phyloP scores from a whole-genome alignment of 1,140 invertebrate species.

The Drosophila carrolli region DNA sequence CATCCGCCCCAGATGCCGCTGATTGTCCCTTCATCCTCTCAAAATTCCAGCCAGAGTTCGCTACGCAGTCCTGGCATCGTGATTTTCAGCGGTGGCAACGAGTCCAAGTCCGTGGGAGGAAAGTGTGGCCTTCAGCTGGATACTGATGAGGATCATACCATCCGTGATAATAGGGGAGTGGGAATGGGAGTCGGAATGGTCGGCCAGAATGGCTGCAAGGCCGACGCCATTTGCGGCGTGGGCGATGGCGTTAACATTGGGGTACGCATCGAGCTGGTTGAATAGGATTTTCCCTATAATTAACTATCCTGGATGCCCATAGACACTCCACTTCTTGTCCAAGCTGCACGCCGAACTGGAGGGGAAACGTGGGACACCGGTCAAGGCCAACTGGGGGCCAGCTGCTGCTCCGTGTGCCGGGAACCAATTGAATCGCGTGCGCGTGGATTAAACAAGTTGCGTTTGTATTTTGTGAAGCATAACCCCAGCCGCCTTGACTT shows the following conservation, averaged over 20 bases:
- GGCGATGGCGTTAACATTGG: slow-evolving; percentile 58
- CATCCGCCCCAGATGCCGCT: slow-evolving; percentile 1
- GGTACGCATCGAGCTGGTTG: slow-evolving; percentile 39
- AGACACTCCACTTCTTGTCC: slow-evolving; percentile 19
- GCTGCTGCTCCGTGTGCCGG: slow-evolving; percentile 5
- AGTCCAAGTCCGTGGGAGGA: not conserved
- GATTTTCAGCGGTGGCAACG: slow-evolving; percentile 15
- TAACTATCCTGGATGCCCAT: not conserved
- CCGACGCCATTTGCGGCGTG: slow-evolving; percentile 46
- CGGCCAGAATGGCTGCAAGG: slow-evolving; percentile 22
- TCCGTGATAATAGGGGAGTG: not conserved
- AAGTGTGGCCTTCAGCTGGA: slow-evolving; percentile 22
- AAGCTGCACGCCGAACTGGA: slow-evolving; percentile 7
- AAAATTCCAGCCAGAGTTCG: not conserved
- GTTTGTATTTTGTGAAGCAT: slow-evolving; percentile 62
- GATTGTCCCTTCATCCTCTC: not conserved
- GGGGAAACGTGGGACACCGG: not conserved
- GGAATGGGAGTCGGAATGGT: not conserved
- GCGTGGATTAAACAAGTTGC: slow-evolving; percentile 64
- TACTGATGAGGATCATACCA: not conserved
- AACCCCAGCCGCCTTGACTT: slow-evolving; percentile 26
- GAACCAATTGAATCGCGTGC: slow-evolving; percentile 38
- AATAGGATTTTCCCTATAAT: slow-evolving; percentile 24
- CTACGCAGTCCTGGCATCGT: slow-evolving; percentile 21
- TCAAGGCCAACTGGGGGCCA: slow-evolving; percentile 32